Base-by-base conservation (phyloP, 2,797 vertebrate genomes). In the Holocentrus rufus region DNA sequence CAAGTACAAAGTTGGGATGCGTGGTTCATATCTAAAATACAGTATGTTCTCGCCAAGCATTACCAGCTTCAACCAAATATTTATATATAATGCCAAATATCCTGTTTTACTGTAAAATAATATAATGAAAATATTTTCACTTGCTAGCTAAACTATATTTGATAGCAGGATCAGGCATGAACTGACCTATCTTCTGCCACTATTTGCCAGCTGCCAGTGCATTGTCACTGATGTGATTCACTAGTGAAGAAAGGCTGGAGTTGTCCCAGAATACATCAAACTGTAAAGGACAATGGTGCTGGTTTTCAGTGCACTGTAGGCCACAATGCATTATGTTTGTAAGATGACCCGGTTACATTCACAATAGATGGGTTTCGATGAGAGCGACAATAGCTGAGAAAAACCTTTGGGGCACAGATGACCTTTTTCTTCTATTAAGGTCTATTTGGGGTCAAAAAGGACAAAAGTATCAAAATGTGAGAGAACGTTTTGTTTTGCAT, bases 241-340 rank as follows among this genome's bases (percentile, higher is more conserved):
- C 17, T 15, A 9, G 31, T 30, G 23, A 67, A 80, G 30, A 74
- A 65, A 70, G 36, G 50, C 53, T 59, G 44, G 22, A 44, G 66
- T 58, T 4, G 10, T 74, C 65, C 74, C 3, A 61, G 25, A 47
- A 47, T 47, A 62, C 42, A 62, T 61, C 5, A 61, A 42, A 46
- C 14, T 34, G 44, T 60, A 34, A 55, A 56, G 54, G 27, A 56
- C 14, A 44, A 44, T 44, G 47, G 46, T 36, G 57, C 39, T 61
- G 64, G 17, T 2, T 85, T 73, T 56, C 68, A 52, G 34, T 0
- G 14, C 25, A 23, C 46, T 30, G 36, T 14, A 39, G 31, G 8
- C 46, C 31, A 25, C 5, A 42, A 2, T 22, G 44, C 7, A 2
- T 52, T 1, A 20, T 18, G n/a, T 66, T 11, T 69, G 62, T 60